Conservation (phyloP, 2,113 vertebrate genomes). For the Percopsis transmontana region DNA sequence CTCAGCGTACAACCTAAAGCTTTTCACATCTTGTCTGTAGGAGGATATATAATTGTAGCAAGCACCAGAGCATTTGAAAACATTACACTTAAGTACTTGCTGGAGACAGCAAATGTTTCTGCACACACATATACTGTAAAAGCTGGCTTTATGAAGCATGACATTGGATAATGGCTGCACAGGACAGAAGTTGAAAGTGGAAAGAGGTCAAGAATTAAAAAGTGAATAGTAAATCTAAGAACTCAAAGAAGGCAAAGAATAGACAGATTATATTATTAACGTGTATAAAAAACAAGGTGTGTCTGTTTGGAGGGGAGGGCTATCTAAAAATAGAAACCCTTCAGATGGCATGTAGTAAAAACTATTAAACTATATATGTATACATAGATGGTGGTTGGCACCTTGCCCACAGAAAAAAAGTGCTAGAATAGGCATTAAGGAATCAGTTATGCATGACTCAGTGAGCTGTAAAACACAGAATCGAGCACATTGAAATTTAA, state of each 20-base stretch:
- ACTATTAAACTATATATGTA: neutral
- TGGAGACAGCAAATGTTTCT: conserved; percentile 36
- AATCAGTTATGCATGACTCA: conserved; percentile 16
- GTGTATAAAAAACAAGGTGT: too few relatives aligned
- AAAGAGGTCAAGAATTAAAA: neutral
- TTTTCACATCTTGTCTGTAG: too few relatives aligned
- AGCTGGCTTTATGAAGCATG: conserved; percentile 57
- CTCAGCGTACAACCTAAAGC: too few relatives aligned
- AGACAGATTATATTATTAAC: neutral
- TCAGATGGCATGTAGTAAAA: neutral
- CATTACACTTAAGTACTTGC: conserved; percentile 7
- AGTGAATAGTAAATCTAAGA: neutral
- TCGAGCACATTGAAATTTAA: conserved; percentile 25
- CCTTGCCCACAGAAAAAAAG: conserved; percentile 35
- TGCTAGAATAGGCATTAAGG: conserved; percentile 27
- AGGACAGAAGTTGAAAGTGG: conserved; percentile 20
- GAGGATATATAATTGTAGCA: too few relatives aligned
- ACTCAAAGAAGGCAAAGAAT: neutral
- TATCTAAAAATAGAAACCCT: too few relatives aligned
- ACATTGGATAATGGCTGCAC: conserved; percentile 46
- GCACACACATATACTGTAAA: conserved; percentile 17
- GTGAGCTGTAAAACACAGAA: conserved; percentile 22
- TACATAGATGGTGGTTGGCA: conserved; percentile 10
- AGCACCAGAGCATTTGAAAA: conserved; percentile 2
- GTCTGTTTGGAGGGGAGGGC: too few relatives aligned